phyloP scores from a whole-genome alignment of 2,113 vertebrate genomes.

The Eidolon helvum region DNA sequence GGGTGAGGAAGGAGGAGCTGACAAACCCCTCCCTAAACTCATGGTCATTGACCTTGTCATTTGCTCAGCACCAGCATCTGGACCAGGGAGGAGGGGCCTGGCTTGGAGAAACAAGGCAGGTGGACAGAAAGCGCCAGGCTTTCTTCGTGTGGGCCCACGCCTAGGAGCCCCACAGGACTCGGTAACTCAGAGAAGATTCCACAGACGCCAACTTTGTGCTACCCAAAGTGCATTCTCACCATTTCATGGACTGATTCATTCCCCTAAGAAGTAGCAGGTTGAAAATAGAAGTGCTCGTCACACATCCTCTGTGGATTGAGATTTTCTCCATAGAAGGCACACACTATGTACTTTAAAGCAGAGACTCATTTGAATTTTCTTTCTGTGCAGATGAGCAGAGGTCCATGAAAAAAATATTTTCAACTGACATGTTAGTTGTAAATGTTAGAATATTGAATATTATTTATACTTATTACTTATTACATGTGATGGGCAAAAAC shows the following conservation, averaged over 20 bases:
- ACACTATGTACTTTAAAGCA: neutral
- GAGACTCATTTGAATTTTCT: neutral
- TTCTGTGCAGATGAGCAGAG: neutral
- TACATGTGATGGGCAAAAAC: too few species aligned
- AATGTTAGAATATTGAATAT: neutral
- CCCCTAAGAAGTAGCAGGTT: neutral
- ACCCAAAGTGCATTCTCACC: neutral
- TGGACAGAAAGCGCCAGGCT: neutral
- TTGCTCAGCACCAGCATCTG: accelerated
- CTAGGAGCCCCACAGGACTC: neutral
- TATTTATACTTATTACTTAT: neutral
- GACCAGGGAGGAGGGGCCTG: neutral
- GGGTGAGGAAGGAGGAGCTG: neutral
- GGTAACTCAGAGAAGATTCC: neutral
- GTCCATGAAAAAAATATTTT: neutral
- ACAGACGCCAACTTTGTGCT: neutral
- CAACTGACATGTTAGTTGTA: neutral
- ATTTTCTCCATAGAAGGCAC: neutral
- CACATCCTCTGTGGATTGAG: neutral
- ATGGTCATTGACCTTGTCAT: accelerated
- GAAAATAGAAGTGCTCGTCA: neutral
- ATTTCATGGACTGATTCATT: neutral
- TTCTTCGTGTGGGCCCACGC: accelerated
- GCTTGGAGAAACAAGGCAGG: neutral
- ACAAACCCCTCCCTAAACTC: neutral